These are phyloP conservation scores for Tromatobia lineatoria DNA, from an alignment of 2,888 invertebrate genomes.

Conservation along the genomic window DNA sequence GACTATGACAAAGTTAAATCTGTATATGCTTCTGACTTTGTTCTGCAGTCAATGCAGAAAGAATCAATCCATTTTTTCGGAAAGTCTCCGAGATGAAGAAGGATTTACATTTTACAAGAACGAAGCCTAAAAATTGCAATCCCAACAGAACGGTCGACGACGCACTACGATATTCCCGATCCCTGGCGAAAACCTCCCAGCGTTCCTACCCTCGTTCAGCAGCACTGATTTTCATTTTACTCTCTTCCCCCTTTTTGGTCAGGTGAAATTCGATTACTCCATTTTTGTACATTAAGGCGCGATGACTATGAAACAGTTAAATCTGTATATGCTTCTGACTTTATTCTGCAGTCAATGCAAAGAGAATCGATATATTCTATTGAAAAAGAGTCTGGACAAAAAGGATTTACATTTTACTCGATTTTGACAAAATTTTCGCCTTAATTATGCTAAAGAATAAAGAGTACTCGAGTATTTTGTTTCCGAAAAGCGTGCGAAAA, in stretches of 20 bases:
- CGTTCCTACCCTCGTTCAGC: constrained; percentile 82
- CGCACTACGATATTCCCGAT: constrained; percentile 89
- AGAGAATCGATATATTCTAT: neutral
- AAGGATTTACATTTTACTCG: constrained; percentile 86
- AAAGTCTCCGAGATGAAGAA: neutral
- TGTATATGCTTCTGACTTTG: neutral
- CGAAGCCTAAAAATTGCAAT: constrained; percentile 93
- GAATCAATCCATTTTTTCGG: neutral
- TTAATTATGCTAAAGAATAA: no score
- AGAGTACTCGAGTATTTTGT: constrained; percentile 90
- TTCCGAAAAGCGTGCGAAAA: no score
- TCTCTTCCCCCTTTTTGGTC: constrained; percentile 5
- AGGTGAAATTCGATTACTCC: neutral
- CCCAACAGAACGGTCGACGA: constrained; percentile 89
- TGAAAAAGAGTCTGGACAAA: neutral
- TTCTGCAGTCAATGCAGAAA: neutral
- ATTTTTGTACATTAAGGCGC: no score
- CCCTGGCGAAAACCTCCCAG: constrained; percentile 83
- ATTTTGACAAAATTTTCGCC: no score
- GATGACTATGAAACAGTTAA: neutral
- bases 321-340: neutral
- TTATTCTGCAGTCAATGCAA: neutral
- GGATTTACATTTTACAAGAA: constrained; percentile 88
- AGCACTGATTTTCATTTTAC: constrained; percentile 76
- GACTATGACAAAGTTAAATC: neutral